Percentiles rank a stretch among this genome's conserved stretches.
phyloP scores from a whole-genome alignment of 2,888 invertebrate genomes.

The Tuta absoluta region DNA sequence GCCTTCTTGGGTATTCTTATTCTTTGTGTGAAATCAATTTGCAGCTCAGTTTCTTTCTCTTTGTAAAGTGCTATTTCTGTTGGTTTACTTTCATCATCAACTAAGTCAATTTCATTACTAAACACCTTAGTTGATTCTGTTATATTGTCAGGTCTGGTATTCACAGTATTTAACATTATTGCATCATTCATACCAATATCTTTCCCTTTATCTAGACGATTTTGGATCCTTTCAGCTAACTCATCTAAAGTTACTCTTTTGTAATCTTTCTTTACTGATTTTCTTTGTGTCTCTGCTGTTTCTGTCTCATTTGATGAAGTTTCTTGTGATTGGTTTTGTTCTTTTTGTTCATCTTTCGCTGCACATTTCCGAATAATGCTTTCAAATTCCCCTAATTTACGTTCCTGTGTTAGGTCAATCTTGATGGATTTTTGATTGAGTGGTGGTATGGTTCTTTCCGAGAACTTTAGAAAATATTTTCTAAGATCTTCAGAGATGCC shows the following conservation, averaged over 20 bases:
- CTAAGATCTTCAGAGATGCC: constrained; percentile 69
- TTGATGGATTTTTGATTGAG: constrained; percentile 61
- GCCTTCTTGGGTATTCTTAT: constrained; percentile 86
- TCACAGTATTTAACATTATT: constrained; percentile 56
- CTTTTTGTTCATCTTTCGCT: constrained; percentile 40
- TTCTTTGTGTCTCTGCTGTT: constrained; percentile 30
- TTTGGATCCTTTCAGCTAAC: constrained; percentile 59
- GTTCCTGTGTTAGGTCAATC: constrained; percentile 54
- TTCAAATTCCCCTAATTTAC: constrained; percentile 71
- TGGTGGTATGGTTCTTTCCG: constrained; percentile 78
- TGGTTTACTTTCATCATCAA: constrained; percentile 37
- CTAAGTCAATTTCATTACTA: constrained; percentile 51
- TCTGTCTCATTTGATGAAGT: constrained; percentile 21
- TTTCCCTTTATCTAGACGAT: constrained; percentile 57
- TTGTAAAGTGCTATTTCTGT: constrained; percentile 47
- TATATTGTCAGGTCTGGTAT: constrained; percentile 29
- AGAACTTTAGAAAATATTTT: constrained; percentile 85
- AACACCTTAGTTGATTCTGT: constrained; percentile 37
- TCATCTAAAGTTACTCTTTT: constrained; percentile 64
- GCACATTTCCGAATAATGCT: constrained; percentile 73
- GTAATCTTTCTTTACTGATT: constrained; percentile 40
- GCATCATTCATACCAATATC: constrained; percentile 59
- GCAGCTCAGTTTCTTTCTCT: constrained; percentile 44
- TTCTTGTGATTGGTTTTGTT: constrained; percentile 24
- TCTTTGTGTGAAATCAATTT: constrained; percentile 77